Conservation (phyloP, 2,797 vertebrate species). For the Passerculus sandwichensis region DNA sequence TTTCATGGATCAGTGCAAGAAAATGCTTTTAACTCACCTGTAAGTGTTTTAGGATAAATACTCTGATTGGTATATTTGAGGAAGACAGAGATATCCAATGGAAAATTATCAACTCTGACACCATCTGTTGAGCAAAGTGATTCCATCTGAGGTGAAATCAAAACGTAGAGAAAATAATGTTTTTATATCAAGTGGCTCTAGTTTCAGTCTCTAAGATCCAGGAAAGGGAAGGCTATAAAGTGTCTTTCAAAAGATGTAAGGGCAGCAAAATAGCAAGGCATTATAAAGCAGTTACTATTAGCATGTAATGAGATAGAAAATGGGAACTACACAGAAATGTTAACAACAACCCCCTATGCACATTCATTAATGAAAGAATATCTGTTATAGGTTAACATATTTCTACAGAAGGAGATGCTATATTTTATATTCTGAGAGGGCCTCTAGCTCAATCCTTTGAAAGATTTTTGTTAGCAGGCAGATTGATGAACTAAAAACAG, state of each 20-base stretch:
- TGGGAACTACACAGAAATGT: background rate
- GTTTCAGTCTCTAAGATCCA: background rate
- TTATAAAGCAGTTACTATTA: background rate
- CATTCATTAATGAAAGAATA: background rate
- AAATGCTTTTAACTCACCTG: background rate
- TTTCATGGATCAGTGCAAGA: background rate
- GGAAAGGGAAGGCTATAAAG: background rate
- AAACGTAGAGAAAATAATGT: background rate
- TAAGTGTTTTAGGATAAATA: background rate
- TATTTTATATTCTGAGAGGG: background rate
- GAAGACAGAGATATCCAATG: background rate
- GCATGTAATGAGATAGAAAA: background rate
- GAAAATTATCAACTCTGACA: background rate
- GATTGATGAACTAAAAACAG: background rate
- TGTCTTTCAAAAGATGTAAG: background rate
- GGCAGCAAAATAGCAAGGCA: background rate
- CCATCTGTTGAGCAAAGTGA: background rate
- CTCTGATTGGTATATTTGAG: background rate
- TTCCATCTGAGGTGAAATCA: background rate
- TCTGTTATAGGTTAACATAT: background rate
- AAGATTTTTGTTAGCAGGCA: background rate
- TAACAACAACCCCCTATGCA: background rate
- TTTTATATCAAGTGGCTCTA: background rate
- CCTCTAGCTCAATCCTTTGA: background rate
- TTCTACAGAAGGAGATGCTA: background rate